Base-by-base conservation (phyloP, 2,888 invertebrate species). In the Megastigmus dorsalis region DNA sequence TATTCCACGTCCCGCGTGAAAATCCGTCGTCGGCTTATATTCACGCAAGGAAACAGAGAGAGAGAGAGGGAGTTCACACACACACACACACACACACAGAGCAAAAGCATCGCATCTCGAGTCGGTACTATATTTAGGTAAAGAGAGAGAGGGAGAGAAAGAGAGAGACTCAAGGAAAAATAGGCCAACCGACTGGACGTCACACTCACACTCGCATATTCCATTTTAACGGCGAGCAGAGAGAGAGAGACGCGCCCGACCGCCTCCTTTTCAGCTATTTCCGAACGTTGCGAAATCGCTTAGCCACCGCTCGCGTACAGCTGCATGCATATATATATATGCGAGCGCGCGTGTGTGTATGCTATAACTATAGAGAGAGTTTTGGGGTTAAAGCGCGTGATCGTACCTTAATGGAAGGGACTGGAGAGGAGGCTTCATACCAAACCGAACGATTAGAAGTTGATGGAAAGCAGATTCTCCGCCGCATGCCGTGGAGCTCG, bases 161-260 rank as follows among this genome's bases (percentile, higher is more conserved):
- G n/a, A n/a, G n/a, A n/a, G 65, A 18, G 77, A 73, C 67, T 60
- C 33, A 62, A 63, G 79, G 81, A 81, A 85, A 87, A 86, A 85
- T 87, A 87, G 87, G 88, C 84, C 88, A n/a, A 87, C 66, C 80
- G 78, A 80, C 81, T 82, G 82, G 82, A 84, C 84, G 82, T 76
- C n/a, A n/a, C n/a, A n/a, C n/a, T n/a, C n/a, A n/a, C n/a, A n/a
- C n/a, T n/a, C n/a, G n/a, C n/a, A n/a, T n/a, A n/a, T n/a, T n/a
- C n/a, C n/a, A n/a, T n/a, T n/a, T 78, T 71, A 67, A 68, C 65
- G 26, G 38, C 62, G 59, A 45, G n/a, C n/a, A n/a, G n/a, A n/a
- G n/a, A n/a, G n/a, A n/a, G n/a, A n/a, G n/a, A n/a, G n/a, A n/a
- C n/a, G n/a, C n/a, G n/a, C 43, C 50, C 33, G 82, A 80, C 80